phyloP scores from a whole-genome alignment of 2,797 vertebrate species.

The Argentina silus region DNA sequence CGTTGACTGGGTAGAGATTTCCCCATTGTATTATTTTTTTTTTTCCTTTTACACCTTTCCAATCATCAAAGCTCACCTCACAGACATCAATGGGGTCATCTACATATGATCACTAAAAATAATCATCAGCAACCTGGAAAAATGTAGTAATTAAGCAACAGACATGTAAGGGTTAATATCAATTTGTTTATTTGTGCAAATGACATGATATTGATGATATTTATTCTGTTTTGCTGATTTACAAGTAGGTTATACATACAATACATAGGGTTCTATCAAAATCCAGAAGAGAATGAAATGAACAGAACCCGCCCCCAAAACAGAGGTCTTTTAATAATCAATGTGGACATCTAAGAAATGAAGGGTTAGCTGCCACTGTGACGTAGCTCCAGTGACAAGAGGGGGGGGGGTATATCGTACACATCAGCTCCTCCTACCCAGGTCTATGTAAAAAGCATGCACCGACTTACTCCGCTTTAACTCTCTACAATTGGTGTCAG shows the following conservation, averaged over 20 bases:
- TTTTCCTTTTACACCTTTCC: too few relatives aligned
- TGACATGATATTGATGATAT: slow-evolving; percentile 75
- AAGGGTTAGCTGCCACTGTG: slow-evolving; percentile 34
- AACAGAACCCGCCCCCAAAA: slow-evolving; percentile 34
- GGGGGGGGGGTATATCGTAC: slow-evolving; percentile 7
- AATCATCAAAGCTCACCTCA: too few relatives aligned
- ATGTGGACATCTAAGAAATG: slow-evolving; percentile 24
- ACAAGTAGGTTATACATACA: slow-evolving; percentile 91
- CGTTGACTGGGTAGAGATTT: too few relatives aligned
- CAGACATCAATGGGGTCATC: not conserved
- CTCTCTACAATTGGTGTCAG: slow-evolving; percentile 3
- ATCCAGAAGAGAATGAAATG: slow-evolving; percentile 39
- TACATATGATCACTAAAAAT: not conserved
- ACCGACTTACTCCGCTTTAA: not conserved
- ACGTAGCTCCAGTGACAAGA: slow-evolving; percentile 11
- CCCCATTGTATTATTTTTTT: too few relatives aligned
- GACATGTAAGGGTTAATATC: slow-evolving; percentile 61
- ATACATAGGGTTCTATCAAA: slow-evolving; percentile 72
- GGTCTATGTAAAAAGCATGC: slow-evolving; percentile 12
- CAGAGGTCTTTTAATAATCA: slow-evolving; percentile 23
- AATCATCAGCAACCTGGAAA: not conserved
- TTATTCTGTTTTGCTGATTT: slow-evolving; percentile 84
- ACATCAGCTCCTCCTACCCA: not conserved
- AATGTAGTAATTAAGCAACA: slow-evolving; percentile 16
- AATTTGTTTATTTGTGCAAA: slow-evolving; percentile 77